These are phyloP conservation scores for Melanerpes formicivorus DNA, from an alignment of 2,113 vertebrate species.

Conservation along the genomic window DNA sequence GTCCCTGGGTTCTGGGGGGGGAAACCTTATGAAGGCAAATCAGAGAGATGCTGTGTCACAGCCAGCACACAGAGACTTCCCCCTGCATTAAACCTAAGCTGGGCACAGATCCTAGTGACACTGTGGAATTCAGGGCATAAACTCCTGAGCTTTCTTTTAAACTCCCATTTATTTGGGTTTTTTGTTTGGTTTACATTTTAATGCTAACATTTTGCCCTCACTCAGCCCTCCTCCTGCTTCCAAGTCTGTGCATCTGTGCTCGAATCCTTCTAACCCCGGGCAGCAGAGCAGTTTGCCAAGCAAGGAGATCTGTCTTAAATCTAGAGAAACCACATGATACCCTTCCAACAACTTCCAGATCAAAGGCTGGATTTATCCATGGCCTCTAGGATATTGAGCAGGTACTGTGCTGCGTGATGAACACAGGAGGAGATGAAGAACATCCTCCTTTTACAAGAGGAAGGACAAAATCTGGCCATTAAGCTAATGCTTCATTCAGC, in stretches of 20 bases:
- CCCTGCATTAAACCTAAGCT: neutral
- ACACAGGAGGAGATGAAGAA: fast-evolving
- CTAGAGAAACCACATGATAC: neutral
- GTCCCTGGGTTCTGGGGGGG: neutral
- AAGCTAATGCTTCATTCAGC: neutral
- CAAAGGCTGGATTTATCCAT: neutral
- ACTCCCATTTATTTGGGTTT: neutral
- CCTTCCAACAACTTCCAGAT: neutral
- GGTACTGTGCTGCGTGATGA: fast-evolving
- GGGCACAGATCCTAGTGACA: neutral
- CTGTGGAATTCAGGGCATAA: neutral
- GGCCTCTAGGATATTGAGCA: neutral
- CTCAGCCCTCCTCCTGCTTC: too few relatives aligned
- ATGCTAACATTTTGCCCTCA: neutral
- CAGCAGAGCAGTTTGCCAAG: neutral
- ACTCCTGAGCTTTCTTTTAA: neutral
- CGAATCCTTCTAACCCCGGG: neutral
- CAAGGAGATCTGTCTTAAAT: neutral
- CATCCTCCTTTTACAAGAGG: neutral
- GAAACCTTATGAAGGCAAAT: too few relatives aligned
- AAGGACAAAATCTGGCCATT: neutral
- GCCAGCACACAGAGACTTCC: neutral
- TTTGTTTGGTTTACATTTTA: neutral
- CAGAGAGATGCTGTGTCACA: too few relatives aligned
- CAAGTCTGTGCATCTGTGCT: neutral